Conservation (phyloP, 2,888 invertebrate species). For the Dynastes maya region DNA sequence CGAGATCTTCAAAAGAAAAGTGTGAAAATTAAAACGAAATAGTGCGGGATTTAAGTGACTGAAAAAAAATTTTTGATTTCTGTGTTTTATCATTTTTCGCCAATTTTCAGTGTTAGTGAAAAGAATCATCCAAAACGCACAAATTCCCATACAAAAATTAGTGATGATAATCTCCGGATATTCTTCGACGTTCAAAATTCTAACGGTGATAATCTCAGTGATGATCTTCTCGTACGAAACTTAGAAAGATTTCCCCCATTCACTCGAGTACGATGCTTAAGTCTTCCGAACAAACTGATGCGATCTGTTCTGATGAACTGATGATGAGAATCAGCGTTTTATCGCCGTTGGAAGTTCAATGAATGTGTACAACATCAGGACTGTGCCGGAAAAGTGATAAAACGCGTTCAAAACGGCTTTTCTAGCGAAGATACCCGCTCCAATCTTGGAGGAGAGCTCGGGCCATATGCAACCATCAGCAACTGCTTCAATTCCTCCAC, state of each 20-base stretch:
- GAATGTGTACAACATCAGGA: neutral
- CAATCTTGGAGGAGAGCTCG: conserved; percentile 30
- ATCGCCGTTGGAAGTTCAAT: conserved; percentile 48
- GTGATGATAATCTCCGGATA: neutral
- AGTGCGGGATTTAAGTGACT: neutral
- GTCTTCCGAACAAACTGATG: neutral
- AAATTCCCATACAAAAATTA: neutral
- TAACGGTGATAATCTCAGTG: neutral
- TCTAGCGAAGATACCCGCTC: conserved; percentile 59
- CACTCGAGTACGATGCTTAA: neutral
- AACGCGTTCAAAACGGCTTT: conserved; percentile 59
- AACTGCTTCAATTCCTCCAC: conserved; percentile 73
- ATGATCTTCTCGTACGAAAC: neutral
- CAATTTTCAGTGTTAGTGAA: neutral
- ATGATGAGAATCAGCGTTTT: conserved; percentile 35
- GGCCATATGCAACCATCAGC: conserved; percentile 84
- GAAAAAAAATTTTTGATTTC: neutral
- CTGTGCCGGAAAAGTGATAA: conserved; percentile 7
- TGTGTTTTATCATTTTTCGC: conserved; percentile 3
- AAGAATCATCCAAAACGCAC: neutral
- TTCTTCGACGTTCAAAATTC: neutral
- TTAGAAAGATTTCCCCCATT: neutral
- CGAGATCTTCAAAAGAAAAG: no score
- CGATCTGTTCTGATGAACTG: neutral
- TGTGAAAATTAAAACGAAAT: neutral